Evolutionary conservation across 2,888 invertebrate genomes (phyloP).

Genomic region (Colletes collaris): DNA sequence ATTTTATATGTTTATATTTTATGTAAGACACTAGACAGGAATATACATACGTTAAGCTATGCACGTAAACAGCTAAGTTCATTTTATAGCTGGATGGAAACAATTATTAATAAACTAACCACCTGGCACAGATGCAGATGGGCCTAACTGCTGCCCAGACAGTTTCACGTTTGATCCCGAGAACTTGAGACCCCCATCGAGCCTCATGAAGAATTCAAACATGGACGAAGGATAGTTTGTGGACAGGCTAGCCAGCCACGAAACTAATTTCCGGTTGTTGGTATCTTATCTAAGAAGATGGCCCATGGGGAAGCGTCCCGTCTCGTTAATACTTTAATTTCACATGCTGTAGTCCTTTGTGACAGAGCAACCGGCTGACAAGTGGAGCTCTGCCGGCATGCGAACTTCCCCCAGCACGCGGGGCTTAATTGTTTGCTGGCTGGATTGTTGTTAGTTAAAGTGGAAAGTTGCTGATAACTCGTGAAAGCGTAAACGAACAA

Average conservation of each 20-base stretch:
- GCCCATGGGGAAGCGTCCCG: conserved; percentile 45
- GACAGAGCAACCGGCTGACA: conserved; percentile 52
- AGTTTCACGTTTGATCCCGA: conserved; percentile 42
- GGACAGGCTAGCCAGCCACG: conserved; percentile 39
- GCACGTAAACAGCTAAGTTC: no score
- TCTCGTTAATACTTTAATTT: conserved; percentile 70
- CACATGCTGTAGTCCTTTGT: conserved; percentile 36
- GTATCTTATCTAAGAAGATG: conserved; percentile 47
- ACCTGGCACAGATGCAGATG: conserved; percentile 71
- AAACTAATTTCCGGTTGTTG: conserved; percentile 55
- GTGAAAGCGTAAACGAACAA: conserved; percentile 40
- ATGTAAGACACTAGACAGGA: no score
- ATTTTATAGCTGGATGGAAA: no score
- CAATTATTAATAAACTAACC: no score
- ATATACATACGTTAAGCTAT: no score
- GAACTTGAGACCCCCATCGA: conserved; percentile 49
- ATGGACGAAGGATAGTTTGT: conserved; percentile 24
- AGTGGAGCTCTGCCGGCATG: conserved; percentile 57
- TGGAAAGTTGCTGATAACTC: conserved; percentile 80
- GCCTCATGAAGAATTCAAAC: conserved; percentile 68
- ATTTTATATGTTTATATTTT: no score
- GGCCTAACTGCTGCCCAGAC: conserved; percentile 58
- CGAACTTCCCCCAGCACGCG: conserved; percentile 68
- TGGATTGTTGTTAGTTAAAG: conserved; percentile 79
- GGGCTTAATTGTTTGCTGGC: conserved; percentile 78